Conservation (phyloP, 2,113 vertebrate genomes). For the Egretta garzetta region DNA sequence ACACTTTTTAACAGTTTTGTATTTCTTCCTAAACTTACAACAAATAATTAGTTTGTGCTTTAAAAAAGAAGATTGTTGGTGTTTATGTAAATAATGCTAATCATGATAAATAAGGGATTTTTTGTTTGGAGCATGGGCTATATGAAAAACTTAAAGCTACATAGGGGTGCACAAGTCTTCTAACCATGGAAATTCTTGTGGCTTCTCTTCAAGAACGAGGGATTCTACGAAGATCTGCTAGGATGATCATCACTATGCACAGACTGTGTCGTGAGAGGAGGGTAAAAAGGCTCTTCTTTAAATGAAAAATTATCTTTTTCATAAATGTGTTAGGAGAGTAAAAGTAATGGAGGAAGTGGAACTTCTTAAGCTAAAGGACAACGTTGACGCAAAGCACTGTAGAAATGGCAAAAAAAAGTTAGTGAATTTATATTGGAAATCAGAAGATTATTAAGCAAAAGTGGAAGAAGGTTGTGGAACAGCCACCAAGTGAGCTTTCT, state of each 20-base stretch:
- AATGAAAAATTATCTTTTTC: background rate
- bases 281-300: background rate
- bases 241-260: background rate
- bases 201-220: background rate
- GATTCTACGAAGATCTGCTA: background rate
- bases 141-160: background rate
- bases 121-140: background rate
- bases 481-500: background rate
- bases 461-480: background rate
- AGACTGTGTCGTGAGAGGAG: accelerated
- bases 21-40: background rate
- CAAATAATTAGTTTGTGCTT: background rate
- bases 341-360: background rate
- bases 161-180: background rate
- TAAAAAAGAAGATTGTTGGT: background rate
- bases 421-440: background rate
- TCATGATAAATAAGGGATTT: background rate
- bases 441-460: background rate
- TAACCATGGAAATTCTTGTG: background rate
- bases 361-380: background rate
- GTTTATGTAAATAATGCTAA: background rate
- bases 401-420: background rate
- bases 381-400: background rate
- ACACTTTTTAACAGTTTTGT: background rate
- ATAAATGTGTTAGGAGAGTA: background rate